Percentiles rank a stretch among this genome's conserved stretches.
phyloP scores from a whole-genome alignment of 2,113 vertebrate genomes.

The Xyliphius kryptos region DNA sequence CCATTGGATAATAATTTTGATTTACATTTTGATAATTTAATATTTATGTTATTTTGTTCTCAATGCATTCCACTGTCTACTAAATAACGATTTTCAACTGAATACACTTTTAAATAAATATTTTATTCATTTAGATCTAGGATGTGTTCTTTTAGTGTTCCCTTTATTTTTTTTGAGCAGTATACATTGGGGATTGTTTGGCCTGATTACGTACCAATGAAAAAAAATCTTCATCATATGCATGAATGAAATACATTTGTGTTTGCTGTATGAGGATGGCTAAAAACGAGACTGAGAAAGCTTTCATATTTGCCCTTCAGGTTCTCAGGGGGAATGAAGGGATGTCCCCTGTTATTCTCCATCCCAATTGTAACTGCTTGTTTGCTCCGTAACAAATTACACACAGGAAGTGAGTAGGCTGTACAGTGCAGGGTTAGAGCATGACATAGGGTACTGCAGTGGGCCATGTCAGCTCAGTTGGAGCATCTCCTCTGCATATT shows the following conservation, averaged over 20 bases:
- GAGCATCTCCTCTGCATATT: not conserved
- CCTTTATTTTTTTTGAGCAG: too few relatives aligned
- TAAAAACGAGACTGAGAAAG: constrained; percentile 41
- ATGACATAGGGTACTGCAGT: constrained; percentile 23
- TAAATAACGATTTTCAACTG: too few relatives aligned
- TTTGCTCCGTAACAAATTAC: constrained; percentile 38
- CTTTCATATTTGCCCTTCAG: constrained; percentile 46
- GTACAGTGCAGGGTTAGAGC: constrained; percentile 23
- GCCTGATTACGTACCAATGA: too few relatives aligned
- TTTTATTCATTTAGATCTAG: too few relatives aligned
- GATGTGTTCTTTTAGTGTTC: too few relatives aligned
- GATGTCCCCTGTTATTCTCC: constrained; percentile 50
- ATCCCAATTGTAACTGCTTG: constrained; percentile 28
- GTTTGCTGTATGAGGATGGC: constrained; percentile 10
- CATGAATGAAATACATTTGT: not conserved
- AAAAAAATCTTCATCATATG: too few relatives aligned
- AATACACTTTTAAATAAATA: too few relatives aligned
- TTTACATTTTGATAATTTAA: too few relatives aligned
- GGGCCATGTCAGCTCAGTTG: constrained; percentile 3
- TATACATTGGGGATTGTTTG: too few relatives aligned
- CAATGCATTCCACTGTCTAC: too few relatives aligned
- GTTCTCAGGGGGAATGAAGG: constrained; percentile 57
- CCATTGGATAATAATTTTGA: too few relatives aligned
- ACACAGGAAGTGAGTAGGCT: constrained; percentile 30
- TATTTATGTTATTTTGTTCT: too few relatives aligned